Base-by-base conservation (phyloP, 2,888 invertebrate genomes). In the Caenorhabditis imperialis region DNA sequence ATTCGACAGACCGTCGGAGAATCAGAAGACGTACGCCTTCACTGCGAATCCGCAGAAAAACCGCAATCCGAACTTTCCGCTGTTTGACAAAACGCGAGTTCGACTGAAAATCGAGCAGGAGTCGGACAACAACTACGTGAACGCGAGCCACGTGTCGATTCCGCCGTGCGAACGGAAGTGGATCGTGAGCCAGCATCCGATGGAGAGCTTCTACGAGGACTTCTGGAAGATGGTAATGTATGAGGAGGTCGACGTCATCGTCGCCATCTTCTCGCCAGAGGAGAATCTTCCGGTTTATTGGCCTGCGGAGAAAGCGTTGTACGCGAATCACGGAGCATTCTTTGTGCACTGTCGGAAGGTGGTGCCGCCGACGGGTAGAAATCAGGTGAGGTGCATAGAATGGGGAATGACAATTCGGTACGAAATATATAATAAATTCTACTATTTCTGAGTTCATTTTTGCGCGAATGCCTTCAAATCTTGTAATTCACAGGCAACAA, bases 141-240 rank as follows among this genome's bases (percentile, higher is more conserved):
- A 67, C 22, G 54, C 61, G 0, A 44, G 44, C 14, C 25, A 35
- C 16, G 48, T 57, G 3, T 25, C 67, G 3, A 57, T 50, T 51
- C 38, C 45, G 8, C 58, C 51, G 0, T 44, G 55, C 33, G 57
- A 67, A 10, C 37, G 61, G 0, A 44, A 48, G 30, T 74, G 57
- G 45, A 67, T 74, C 40, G 74, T 60, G 1, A 44, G 67, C 1
- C 74, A 75, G 18, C 75, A 75, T 53, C 75, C 75, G 1, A 58
- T 75, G 55, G 67, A 75, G 27, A 16, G 51, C 20, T 60, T 53
- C n/a, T 63, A 30, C 30, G 69, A 53, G 35, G 69, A 75, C 23
- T 75, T 69, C 35, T 75, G 75, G 75, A 51, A 58, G 23, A 75
- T 75, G 75, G 61, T 75, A 3, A 69, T 75, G 25, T 62, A 75